A percentile compares a stretch with the other conserved stretches of the same genome.
phyloP scores from a whole-genome alignment of 2,888 invertebrate species.

The Caenorhabditis panamensis region DNA sequence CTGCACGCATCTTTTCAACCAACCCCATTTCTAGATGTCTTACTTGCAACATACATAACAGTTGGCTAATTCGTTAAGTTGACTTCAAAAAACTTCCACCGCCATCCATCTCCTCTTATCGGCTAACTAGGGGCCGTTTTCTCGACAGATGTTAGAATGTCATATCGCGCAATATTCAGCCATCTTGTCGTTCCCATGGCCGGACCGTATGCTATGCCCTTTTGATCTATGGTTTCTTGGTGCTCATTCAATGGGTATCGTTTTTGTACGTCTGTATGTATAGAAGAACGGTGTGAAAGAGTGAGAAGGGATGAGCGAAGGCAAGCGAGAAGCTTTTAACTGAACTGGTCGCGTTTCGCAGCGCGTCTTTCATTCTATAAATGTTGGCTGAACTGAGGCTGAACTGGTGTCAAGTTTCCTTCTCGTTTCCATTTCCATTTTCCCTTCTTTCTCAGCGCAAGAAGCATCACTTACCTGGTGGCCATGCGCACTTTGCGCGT shows the following conservation, averaged over 20 bases:
- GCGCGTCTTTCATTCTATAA: conserved; percentile 34
- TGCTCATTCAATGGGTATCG: conserved; percentile 48
- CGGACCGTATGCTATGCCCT: conserved; percentile 27
- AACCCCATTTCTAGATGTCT: conserved; percentile 14
- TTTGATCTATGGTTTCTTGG: conserved; percentile 57
- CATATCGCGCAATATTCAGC: conserved; percentile 50
- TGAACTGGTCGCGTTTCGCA: conserved; percentile 44
- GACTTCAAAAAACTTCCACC: conserved; percentile 21
- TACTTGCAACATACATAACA: conserved; percentile 18
- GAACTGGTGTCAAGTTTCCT: conserved; percentile 52
- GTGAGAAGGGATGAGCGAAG: conserved; percentile 12
- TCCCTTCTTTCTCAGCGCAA: conserved; percentile 24
- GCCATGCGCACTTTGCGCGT: conserved; percentile 14
- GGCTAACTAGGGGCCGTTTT: neutral
- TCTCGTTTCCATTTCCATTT: conserved; percentile 15
- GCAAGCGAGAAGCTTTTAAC: conserved; percentile 23
- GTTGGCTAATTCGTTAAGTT: conserved; percentile 44
- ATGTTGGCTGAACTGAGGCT: conserved; percentile 38
- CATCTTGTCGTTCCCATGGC: conserved; percentile 35
- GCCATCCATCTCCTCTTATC: neutral
- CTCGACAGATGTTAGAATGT: conserved; percentile 53
- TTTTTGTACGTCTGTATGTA: conserved; percentile 34
- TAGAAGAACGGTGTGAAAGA: conserved; percentile 48
- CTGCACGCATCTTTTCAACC: conserved; percentile 46
- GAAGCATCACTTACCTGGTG: conserved; percentile 58